A percentile compares a stretch with the other conserved stretches of the same genome.
phyloP scores from a whole-genome alignment of 2,888 invertebrate genomes.

The Listrodromus nycthemerus region DNA sequence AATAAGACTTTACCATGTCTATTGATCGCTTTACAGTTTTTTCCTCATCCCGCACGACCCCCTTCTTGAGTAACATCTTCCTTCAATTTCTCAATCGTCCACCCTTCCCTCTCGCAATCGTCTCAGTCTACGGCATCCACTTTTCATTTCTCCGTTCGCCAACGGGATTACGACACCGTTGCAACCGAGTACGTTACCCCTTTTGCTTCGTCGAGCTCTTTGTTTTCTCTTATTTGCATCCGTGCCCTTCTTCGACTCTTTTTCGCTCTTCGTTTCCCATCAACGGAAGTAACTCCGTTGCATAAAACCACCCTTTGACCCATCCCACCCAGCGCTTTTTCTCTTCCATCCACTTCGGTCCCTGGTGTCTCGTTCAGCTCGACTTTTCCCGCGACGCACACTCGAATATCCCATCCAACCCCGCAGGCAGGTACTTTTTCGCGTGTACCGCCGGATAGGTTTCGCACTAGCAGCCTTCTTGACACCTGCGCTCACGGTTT shows the following conservation, averaged over 20 bases:
- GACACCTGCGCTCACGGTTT: conserved; percentile 33
- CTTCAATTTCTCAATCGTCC: no score
- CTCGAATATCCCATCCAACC: conserved; percentile 38
- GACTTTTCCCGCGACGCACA: background rate
- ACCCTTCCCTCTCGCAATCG: no score
- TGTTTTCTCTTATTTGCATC: conserved; percentile 14
- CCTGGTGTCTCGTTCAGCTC: conserved; percentile 41
- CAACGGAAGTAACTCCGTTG: conserved; percentile 27
- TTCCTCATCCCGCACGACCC: no score
- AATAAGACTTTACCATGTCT: no score
- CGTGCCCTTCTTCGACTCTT: background rate
- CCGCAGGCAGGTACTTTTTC: background rate
- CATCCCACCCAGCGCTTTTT: conserved; percentile 12
- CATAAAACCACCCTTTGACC: conserved; percentile 49
- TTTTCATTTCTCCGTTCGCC: background rate
- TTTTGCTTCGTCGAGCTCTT: background rate
- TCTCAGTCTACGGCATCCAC: background rate
- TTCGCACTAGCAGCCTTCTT: conserved; percentile 6
- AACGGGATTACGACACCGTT: background rate
- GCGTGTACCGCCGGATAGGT: background rate
- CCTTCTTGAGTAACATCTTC: no score
- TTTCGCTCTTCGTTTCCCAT: conserved; percentile 10
- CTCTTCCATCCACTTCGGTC: conserved; percentile 20
- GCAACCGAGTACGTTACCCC: background rate
- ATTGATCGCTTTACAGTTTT: no score